These are phyloP conservation scores for Lordiphosa fenestrarum DNA, from an alignment of 2,888 invertebrate species.

Conservation along the genomic window DNA sequence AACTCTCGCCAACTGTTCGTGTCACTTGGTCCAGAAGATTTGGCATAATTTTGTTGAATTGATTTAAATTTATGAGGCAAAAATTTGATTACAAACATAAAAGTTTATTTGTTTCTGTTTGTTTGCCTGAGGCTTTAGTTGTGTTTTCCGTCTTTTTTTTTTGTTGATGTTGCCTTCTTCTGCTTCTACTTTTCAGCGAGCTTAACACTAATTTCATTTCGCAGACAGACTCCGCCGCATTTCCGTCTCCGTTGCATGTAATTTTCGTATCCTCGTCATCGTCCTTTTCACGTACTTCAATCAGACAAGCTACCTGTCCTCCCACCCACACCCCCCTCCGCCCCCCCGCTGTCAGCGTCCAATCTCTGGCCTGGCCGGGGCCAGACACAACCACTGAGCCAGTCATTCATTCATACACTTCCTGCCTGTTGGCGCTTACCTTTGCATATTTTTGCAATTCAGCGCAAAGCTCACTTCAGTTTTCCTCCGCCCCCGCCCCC, in stretches of 20 bases:
- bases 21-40: no score
- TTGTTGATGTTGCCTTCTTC: constrained; percentile 3
- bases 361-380: constrained; percentile 19
- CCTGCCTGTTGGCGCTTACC: constrained; percentile 53
- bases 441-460: constrained; percentile 77
- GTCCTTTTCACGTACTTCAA: constrained; percentile 44
- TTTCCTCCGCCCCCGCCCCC: constrained; percentile 13
- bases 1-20: no score
- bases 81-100: constrained; percentile 72
- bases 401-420: constrained; percentile 42
- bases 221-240: constrained; percentile 14
- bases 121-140: constrained; percentile 15
- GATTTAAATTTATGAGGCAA: constrained; percentile 71
- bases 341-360: neutral
- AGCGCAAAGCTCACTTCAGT: constrained; percentile 71
- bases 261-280: constrained; percentile 12
- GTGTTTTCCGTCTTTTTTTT: neutral
- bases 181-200: constrained; percentile 21
- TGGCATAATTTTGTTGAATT: constrained; percentile 32
- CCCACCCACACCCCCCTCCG: constrained; percentile 17
- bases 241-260: constrained; percentile 15
- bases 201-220: constrained; percentile 70
- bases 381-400: constrained; percentile 34
- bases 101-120: constrained; percentile 64
- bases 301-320: constrained; percentile 26